Evolutionary conservation across 2,113 vertebrate species (phyloP), one percentile per base, ranked within the genome.

Genomic region (Numida meleagris): DNA sequence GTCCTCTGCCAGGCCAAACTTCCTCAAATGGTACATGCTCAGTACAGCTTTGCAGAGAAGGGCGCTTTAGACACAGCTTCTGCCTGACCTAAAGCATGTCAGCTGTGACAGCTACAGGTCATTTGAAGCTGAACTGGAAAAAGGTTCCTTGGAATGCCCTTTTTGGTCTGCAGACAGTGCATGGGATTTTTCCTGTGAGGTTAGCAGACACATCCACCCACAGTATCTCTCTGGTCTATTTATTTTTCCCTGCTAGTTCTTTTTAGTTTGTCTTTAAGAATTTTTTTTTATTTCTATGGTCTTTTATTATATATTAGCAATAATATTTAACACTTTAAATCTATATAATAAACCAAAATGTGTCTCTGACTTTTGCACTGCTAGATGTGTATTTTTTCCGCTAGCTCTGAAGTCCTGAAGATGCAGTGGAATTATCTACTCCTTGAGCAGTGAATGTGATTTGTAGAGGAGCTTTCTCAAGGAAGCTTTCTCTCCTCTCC

Each of bases 111-210:
- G 16, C 4, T 45, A 7, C 9, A 34, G 17, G 20, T 65, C 33
- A 36, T 27, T 51, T 19, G 36, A 85, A 51, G 19, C 18, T 68
- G 18, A 79, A 50, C 42, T 75, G 27, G 55, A 45, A 68, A 62
- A 70, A 10, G 5, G 4, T 25, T 8, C 58, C 43, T 51, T 65
- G 43, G 23, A 51, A 55, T 63, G 9, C 9, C 14, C 10, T 61
- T 67, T n/a, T 18, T n/a, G 25, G 12, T 68, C 33, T 80, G 29
- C 42, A 40, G 23, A 31, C 1, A 6, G 14, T 70, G 19, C 8
- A 48, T 0, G 0, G 18, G 5, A 33, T 29, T 51, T 14, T 6
- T 40, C 9, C 43, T 51, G 6, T 40, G 10, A 12, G 23, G 21
- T 24, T 48, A 24, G 23, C 21, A 48, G 21, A 48, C 21, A 24